phyloP scores from a whole-genome alignment of 2,888 invertebrate species.

The Euproctis similis region DNA sequence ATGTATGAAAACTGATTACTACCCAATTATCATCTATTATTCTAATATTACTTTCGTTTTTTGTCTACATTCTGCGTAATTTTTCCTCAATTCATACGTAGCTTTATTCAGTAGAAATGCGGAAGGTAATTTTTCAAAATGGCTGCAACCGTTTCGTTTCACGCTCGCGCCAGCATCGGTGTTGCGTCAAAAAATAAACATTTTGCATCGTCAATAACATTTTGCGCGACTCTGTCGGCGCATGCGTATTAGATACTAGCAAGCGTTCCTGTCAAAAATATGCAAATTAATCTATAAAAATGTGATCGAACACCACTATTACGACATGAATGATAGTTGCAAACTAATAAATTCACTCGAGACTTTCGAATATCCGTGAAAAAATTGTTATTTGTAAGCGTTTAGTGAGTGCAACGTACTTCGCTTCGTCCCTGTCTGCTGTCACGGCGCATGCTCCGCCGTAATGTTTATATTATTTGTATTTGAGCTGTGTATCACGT shows the following conservation, averaged over 20 bases:
- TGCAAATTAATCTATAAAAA: constrained; percentile 73
- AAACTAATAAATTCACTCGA: constrained; percentile 27
- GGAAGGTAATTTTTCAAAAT: constrained; percentile 22
- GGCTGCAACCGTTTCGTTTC: constrained; percentile 25
- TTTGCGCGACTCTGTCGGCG: constrained; percentile 38
- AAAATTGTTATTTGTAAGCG: constrained; percentile 22
- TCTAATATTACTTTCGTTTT: constrained; percentile 25
- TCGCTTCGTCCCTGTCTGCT: constrained; percentile 55
- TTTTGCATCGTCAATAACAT: constrained; percentile 74
- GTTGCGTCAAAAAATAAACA: constrained; percentile 66
- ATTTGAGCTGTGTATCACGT: constrained; percentile 78
- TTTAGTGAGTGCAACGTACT: constrained; percentile 18
- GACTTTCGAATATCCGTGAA: constrained; percentile 17
- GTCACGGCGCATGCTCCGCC: constrained; percentile 66
- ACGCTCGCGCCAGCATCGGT: constrained; percentile 30
- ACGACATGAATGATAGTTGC: constrained; percentile 40
- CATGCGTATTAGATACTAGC: constrained; percentile 50
- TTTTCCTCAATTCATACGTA: constrained; percentile 5
- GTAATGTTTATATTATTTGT: constrained; percentile 78
- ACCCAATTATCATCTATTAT: no score
- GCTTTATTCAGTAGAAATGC: constrained; percentile 7
- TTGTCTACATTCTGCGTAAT: constrained; percentile 12
- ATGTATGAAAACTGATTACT: constrained; percentile 53
- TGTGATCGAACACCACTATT: constrained; percentile 48
- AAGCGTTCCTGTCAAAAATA: constrained; percentile 65